Base-by-base conservation (phyloP, 2,113 vertebrate genomes). In the Gallinago jamesoni region DNA sequence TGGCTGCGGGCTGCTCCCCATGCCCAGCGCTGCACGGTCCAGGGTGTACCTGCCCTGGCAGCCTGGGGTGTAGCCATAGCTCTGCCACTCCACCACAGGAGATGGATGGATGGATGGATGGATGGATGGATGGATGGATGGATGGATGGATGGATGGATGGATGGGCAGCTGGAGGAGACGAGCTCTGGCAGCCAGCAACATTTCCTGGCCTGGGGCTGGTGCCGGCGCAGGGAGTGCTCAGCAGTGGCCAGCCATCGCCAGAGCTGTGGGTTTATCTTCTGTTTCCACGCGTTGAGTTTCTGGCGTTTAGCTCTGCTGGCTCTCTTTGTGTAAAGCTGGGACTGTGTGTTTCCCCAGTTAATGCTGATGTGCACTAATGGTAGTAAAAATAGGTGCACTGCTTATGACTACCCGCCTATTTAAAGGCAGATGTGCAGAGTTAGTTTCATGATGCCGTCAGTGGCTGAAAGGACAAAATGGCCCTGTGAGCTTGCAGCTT, bases 31-130 rank as follows among this genome's bases (percentile, higher is more conserved):
- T 28, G 14, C 66, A 14, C 52, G 24, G 47, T 6, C 22, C 30
- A 2, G 16, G 20, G 7, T 63, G 27, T 67, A 56, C 20, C 55
- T 74, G 41, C 27, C 57, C 47, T 57, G 90, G 31, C 39, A 80
- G 45, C 19, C 22, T 47, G 64, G 41, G 66, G 15, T 41, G 24
- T 19, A 45, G 67, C 72, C 6, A 1, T 15, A 57, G 28, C 59
- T 2, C 0, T 52, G 18, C 55, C 1, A 5, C 14, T 39, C 15
- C 39, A 10, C 21, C 0, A 1, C 28, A 27, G 37, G 7, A 33
- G 68, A 70, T 10, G 28, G 33, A 9, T 8, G 43, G 53, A 39
- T 8, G 53, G 60, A 31, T 11, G 52, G 31, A 12, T 6, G 35
- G 45, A 47, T 47, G 45, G 45, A 47, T 19, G 45, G 45, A 47